Evolutionary conservation across 2,113 vertebrate species (phyloP), one percentile per base, ranked within the genome.

Genomic region (Morone chrysops): DNA sequence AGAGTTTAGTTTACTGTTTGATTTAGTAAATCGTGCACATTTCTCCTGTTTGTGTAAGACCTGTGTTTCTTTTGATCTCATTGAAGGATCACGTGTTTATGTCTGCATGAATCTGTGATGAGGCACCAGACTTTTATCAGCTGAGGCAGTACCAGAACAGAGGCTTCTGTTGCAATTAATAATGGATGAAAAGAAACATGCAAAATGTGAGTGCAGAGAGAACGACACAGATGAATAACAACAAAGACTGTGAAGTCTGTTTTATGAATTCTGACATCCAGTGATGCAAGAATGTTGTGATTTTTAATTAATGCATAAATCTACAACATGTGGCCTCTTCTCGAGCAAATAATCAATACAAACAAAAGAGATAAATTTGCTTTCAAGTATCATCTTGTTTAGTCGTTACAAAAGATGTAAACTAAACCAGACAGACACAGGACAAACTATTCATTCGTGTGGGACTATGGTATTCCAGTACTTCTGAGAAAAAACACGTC

Each of bases 181-280:
- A 83, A 85, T 85, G 16, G 74, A 92, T 88, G 57, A 81, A 90
- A 88, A 87, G 59, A 83, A 71, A 87, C 57, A 67, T 74, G 76
- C 67, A 38, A 83, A 75, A 74, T 43, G 20, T 41, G 56, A 61
- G 50, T 0, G 2, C 3, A 13, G 22, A 74, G 70, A 82, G 67
- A 57, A 10, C 11, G 18, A 59, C 70, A 8, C 56, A 84, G 75
- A 84, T 62, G 72, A 81, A 82, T 75, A 57, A 84, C 67, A 81
- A 50, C 84, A 79, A 18, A 73, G 45, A 31, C 51, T 50, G 11
- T 22, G 50, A 61, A 40, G 84, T 57, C 70, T 80, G 57, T 69
- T 85, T 80, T 63, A 81, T 63, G 50, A 43, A 53, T 70, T 54
- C 61, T 75, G 69, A 79, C 66, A 68, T 75, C 13, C 31, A 36